These are phyloP conservation scores for Ceratothoa steindachneri DNA, from an alignment of 2,888 invertebrate genomes.

Conservation along the genomic window DNA sequence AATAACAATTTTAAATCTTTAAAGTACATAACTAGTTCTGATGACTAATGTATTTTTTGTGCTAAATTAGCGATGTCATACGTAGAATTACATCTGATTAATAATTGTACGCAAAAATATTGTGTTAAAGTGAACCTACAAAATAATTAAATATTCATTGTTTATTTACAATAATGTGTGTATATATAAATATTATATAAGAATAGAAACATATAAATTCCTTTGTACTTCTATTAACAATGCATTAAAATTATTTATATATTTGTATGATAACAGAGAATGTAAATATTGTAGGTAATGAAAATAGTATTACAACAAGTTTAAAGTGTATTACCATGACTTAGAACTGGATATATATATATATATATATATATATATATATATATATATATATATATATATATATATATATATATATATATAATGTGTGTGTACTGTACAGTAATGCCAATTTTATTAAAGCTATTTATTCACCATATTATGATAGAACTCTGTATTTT, in stretches of 20 bases:
- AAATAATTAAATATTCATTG: neutral
- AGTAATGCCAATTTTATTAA: neutral
- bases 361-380: slow-evolving; percentile 10
- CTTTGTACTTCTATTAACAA: neutral
- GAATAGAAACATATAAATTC: neutral
- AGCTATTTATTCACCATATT: slow-evolving; percentile 10
- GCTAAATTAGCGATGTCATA: too few relatives aligned
- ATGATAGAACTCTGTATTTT: neutral
- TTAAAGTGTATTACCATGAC: neutral
- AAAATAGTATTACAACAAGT: neutral
- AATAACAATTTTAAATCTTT: too few relatives aligned
- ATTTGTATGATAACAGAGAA: neutral
- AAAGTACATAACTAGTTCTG: too few relatives aligned
- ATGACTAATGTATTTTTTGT: too few relatives aligned
- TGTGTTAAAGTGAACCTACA: neutral
- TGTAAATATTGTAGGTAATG: neutral
- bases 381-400: slow-evolving; percentile 19
- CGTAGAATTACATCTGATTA: too few relatives aligned
- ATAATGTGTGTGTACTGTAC: neutral
- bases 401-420: slow-evolving; percentile 20
- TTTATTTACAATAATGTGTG: neutral
- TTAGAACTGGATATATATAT: neutral
- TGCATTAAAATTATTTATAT: neutral
- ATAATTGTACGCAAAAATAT: too few relatives aligned
- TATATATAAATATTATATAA: neutral